Percentiles rank a stretch among this genome's conserved stretches.
phyloP scores from a whole-genome alignment of 2,113 vertebrate genomes.

The Hemibagrus wyckioides region DNA sequence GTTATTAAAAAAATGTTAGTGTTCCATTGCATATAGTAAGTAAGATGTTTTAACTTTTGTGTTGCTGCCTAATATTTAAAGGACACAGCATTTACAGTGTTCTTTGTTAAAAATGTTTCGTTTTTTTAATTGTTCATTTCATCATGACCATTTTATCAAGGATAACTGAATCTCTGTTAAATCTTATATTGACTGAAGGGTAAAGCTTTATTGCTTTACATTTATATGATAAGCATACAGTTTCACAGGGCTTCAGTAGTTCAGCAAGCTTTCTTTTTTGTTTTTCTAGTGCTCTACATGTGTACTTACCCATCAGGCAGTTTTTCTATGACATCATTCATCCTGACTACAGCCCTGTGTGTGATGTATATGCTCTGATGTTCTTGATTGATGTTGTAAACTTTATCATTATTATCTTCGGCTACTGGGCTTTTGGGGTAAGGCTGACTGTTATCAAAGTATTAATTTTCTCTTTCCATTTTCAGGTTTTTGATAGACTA shows the following conservation, averaged over 20 bases:
- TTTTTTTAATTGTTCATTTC: neutral
- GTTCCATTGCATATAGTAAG: neutral
- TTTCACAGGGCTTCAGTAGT: neutral
- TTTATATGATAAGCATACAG: neutral
- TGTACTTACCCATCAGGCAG: constrained; percentile 73
- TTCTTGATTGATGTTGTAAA: constrained; percentile 76
- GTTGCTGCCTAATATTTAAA: neutral
- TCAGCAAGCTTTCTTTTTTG: neutral
- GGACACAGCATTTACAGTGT: neutral
- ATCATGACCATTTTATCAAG: neutral
- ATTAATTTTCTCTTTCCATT: neutral
- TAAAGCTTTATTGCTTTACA: neutral
- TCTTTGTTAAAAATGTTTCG: neutral
- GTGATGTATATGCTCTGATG: constrained; percentile 71
- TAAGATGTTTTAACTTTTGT: neutral
- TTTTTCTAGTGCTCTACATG: constrained; percentile 66
- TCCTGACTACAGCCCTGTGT: constrained; percentile 74
- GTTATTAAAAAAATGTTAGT: neutral
- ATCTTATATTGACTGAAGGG: neutral
- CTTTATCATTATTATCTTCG: constrained; percentile 76
- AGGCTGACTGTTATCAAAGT: constrained; percentile 38
- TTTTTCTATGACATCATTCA: constrained; percentile 81
- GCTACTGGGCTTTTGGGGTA: constrained; percentile 79
- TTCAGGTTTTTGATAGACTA: neutral
- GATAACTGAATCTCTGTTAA: neutral